phyloP scores from a whole-genome alignment of 2,113 vertebrate genomes.

The Laticauda laticaudata region DNA sequence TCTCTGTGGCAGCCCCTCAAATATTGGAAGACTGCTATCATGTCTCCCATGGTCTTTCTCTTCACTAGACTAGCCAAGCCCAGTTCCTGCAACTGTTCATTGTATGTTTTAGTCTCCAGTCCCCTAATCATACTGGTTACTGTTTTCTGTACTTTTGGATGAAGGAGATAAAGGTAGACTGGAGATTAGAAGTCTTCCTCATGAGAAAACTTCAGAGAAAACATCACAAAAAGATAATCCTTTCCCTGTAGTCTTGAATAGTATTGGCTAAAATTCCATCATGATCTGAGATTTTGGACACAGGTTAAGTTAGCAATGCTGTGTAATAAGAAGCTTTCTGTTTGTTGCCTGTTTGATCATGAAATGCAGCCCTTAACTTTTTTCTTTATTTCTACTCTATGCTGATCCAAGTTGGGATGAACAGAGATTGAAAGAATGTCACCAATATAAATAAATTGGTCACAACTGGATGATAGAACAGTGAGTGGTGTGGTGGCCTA shows the following conservation, averaged over 20 bases:
- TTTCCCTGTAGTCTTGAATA: neutral
- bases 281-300: neutral
- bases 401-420: neutral
- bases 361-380: neutral
- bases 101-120: too few species aligned
- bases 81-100: too few species aligned
- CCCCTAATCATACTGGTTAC: too few species aligned
- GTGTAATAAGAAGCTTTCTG: neutral
- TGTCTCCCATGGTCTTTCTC: too few species aligned
- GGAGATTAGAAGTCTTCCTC: too few species aligned
- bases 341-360: neutral
- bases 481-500: too few species aligned
- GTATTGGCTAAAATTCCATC: neutral
- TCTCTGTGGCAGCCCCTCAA: too few species aligned
- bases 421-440: neutral
- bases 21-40: too few species aligned
- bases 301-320: too few species aligned
- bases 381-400: neutral
- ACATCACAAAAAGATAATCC: neutral
- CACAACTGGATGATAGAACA: neutral
- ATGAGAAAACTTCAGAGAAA: neutral
- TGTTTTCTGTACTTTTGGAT: too few species aligned
- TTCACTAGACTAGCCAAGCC: too few species aligned
- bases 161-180: neutral
- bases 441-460: neutral